Evolutionary conservation across 2,797 vertebrate species (phyloP).

Genomic region (Enteromius trimaculatus): DNA sequence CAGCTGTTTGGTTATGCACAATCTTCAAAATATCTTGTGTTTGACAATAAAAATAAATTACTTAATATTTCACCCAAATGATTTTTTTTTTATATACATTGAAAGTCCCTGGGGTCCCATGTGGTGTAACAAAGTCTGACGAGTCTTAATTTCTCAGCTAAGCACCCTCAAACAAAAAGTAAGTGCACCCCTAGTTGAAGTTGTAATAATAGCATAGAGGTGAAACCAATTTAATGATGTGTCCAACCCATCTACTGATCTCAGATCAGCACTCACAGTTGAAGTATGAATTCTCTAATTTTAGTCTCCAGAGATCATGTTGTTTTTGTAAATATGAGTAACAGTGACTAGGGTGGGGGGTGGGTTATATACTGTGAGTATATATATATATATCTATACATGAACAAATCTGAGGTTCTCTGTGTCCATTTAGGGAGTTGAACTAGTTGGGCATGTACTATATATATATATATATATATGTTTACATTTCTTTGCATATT

Average conservation of each 20-base stretch:
- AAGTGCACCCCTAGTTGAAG: too few species aligned
- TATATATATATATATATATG: constrained; percentile 8
- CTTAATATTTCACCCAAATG: background rate
- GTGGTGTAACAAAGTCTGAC: too few species aligned
- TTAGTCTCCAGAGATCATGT: background rate
- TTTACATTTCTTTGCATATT: background rate
- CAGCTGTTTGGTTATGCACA: too few species aligned
- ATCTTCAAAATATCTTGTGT: too few species aligned
- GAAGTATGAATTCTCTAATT: background rate
- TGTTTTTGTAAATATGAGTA: constrained; percentile 1
- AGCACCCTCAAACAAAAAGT: too few species aligned
- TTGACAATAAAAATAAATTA: too few species aligned
- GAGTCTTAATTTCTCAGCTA: too few species aligned
- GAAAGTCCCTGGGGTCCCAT: too few species aligned
- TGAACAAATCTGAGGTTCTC: background rate
- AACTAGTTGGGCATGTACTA: background rate
- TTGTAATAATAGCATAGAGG: too few species aligned
- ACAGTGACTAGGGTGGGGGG: background rate
- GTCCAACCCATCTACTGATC: background rate
- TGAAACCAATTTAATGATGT: background rate
- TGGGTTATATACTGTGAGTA: background rate
- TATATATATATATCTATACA: constrained; percentile 3
- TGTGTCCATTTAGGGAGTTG: background rate
- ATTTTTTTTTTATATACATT: too few species aligned
- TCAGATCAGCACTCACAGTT: background rate